These are phyloP conservation scores for Scaptomyza polygonia DNA, from an alignment of 2,888 invertebrate genomes.

Conservation along the genomic window DNA sequence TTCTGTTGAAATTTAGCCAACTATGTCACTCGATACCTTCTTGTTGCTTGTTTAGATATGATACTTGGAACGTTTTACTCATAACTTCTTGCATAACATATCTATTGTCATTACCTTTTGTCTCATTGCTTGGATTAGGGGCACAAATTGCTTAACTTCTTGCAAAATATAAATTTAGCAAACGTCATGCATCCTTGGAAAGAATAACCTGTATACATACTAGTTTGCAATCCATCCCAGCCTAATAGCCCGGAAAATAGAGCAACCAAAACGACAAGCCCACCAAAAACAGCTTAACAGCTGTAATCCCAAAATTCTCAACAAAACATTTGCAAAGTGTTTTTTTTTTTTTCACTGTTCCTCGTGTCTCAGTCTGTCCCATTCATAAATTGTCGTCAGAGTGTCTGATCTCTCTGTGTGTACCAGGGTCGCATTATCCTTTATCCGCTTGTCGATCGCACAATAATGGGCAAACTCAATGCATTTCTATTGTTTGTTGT, in stretches of 20 bases:
- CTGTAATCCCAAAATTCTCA: constrained; percentile 71
- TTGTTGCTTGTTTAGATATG: constrained; percentile 15
- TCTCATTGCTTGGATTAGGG: constrained; percentile 40
- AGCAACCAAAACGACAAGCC: constrained; percentile 54
- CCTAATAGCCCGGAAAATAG: constrained; percentile 58
- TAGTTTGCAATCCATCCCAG: constrained; percentile 58
- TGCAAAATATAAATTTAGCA: constrained; percentile 38
- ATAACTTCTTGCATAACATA: constrained; percentile 67
- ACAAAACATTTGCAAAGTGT: constrained; percentile 67
- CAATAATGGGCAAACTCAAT: constrained; percentile 67
- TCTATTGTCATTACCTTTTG: constrained; percentile 29
- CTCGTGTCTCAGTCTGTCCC: constrained; percentile 25
- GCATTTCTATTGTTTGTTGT: constrained; percentile 26
- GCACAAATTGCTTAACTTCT: constrained; percentile 72
- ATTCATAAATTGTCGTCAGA: constrained; percentile 56
- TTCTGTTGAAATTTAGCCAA: neutral
- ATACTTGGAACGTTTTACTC: constrained; percentile 43
- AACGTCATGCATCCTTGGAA: constrained; percentile 52
- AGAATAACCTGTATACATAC: constrained; percentile 52
- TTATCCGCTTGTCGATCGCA: constrained; percentile 72
- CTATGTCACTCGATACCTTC: constrained; percentile 5
- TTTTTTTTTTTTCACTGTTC: constrained; percentile 11
- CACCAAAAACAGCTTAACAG: constrained; percentile 71
- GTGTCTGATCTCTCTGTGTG: constrained; percentile 33
- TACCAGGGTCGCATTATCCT: constrained; percentile 18